Conservation (phyloP, 1,140 invertebrate genomes). For the Drosophila obscura region DNA sequence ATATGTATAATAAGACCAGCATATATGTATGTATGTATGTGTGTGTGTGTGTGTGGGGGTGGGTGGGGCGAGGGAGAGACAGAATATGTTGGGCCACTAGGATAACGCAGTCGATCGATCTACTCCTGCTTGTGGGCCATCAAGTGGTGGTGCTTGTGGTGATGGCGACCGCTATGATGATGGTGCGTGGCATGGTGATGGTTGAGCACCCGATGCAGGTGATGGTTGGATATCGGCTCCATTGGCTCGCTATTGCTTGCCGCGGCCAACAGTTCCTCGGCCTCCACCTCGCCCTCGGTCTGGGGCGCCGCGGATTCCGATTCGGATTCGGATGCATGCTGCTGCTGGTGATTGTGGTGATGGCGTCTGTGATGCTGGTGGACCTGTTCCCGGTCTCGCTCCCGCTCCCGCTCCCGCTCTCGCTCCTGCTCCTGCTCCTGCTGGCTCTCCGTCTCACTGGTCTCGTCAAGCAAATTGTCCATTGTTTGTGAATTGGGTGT, state of each 20-base stretch:
- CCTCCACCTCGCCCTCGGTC: conserved; percentile 12
- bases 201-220: conserved; percentile 33
- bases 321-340: neutral
- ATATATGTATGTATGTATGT: conserved; percentile 1
- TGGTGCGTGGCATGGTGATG: conserved; percentile 47
- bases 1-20: conserved; percentile 32
- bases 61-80: neutral
- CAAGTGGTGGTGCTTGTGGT: conserved; percentile 50
- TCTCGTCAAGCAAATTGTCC: conserved; percentile 71
- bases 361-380: conserved; percentile 62
- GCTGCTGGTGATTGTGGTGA: conserved; percentile 35
- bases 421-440: neutral
- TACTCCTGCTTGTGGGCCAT: conserved; percentile 53
- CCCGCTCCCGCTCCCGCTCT: too few relatives aligned
- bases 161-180: conserved; percentile 48
- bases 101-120: neutral
- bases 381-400: neutral
- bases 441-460: conserved; percentile 45
- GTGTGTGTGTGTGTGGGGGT: neutral
- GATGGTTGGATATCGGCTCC: conserved; percentile 39
- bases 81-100: too few relatives aligned
- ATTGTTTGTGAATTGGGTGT: conserved; percentile 61
- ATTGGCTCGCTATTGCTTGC: conserved; percentile 40
- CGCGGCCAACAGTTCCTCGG: conserved; percentile 34
- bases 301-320: conserved; percentile 10